Evolutionary conservation across 2,888 invertebrate genomes (phyloP), one percentile per base, ranked within the genome.

Genomic region (Ochropleura plecta): DNA sequence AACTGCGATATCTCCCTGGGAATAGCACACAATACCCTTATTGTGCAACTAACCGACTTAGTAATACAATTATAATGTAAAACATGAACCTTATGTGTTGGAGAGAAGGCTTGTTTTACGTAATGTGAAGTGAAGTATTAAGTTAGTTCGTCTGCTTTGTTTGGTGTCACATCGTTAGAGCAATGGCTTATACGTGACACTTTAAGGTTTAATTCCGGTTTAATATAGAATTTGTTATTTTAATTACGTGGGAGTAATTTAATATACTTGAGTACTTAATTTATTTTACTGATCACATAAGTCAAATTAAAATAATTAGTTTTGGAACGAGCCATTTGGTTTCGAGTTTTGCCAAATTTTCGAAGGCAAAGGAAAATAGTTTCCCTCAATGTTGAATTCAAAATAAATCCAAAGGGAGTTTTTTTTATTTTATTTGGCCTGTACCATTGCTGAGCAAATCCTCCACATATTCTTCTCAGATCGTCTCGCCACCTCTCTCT

Each of bases 1-100:
- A 90, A 88, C 88, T 86, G 73, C 80, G 87, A 90, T 90, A 91
- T 89, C 89, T 85, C 87, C 88, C 87, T 92, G 92, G 84, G 92
- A 92, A 92, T 84, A 81, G 18, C 78, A 88, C 73, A 92, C 91
- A 92, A 92, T 92, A 89, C 88, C 80, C 84, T 88, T 88, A 89
- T 91, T 91, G 91, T 91, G 68, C 63, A 63, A 66, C 40, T 57
- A 20, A 83, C 85, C 68, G 84, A 81, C 46, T 68, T 81, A 75
- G 64, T 60, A 53, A 0, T 64, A 16, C 16, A 57, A 40, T 18
- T 9, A 62, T 6, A n/a, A 53, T 44, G 51, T 8, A 42, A 44
- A 49, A 20, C 5, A 10, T 74, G 55, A 48, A 73, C 69, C 73
- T 65, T 83, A 77, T 59, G n/a, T 18, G 5, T 9, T 53, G 1